These are phyloP conservation scores for Rhinoderma darwinii DNA, from an alignment of 2,113 vertebrate species.

Conservation along the genomic window DNA sequence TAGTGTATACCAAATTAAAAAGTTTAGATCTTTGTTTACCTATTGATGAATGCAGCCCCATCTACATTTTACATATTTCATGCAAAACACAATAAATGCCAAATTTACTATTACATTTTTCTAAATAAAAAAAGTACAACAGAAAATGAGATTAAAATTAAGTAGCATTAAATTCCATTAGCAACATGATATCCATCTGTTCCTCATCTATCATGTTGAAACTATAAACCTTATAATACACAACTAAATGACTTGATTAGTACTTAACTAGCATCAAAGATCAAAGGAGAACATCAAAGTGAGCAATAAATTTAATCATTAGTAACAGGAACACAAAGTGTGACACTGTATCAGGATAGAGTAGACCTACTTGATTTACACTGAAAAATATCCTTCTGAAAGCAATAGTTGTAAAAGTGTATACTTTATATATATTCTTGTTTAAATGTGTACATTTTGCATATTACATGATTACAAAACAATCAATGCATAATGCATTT, in stretches of 20 bases:
- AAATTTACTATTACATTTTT: too few relatives aligned
- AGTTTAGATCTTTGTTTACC: background rate
- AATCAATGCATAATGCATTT: background rate
- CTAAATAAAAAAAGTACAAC: background rate
- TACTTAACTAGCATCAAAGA: constrained; percentile 21
- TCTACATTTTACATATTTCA: background rate
- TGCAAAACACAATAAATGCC: background rate
- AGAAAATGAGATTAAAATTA: constrained; percentile 7
- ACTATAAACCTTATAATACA: constrained; percentile 8
- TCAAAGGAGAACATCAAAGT: constrained; percentile 35
- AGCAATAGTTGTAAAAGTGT: background rate
- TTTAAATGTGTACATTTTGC: background rate
- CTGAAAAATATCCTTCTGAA: background rate
- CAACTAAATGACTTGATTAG: constrained; percentile 36
- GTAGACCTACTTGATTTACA: constrained; percentile 9
- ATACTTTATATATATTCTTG: background rate
- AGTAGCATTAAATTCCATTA: constrained; percentile 23
- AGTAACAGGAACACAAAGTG: background rate
- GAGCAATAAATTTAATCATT: constrained; percentile 11
- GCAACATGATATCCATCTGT: constrained; percentile 10
- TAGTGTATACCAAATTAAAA: too few relatives aligned
- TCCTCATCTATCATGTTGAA: background rate
- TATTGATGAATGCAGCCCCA: background rate
- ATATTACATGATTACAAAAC: background rate
- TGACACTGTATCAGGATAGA: background rate